Conservation (phyloP, 2,797 vertebrate genomes). For the Vireo griseus region DNA sequence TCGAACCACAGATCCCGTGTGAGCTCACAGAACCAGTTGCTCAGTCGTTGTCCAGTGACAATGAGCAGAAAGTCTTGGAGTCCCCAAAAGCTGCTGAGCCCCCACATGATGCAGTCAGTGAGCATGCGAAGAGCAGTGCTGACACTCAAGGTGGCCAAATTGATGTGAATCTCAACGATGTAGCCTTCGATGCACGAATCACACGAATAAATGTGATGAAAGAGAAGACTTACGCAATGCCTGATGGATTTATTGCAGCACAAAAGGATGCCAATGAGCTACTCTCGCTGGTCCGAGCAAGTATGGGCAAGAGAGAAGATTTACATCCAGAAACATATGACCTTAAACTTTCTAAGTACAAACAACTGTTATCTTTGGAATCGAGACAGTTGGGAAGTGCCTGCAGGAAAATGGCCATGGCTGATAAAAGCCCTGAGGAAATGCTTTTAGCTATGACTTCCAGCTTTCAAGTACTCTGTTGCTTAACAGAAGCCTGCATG, state of each 20-base stretch:
- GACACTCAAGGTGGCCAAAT: constrained; percentile 54
- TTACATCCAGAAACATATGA: constrained; percentile 70
- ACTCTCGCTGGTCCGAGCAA: constrained; percentile 82
- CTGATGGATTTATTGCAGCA: constrained; percentile 86
- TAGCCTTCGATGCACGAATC: constrained; percentile 82
- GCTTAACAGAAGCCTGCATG: constrained; percentile 92
- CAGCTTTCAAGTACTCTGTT: constrained; percentile 94
- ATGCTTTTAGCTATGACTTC: constrained; percentile 89
- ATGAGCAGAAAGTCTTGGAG: constrained; percentile 53
- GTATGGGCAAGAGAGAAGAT: constrained; percentile 74
- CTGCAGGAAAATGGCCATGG: constrained; percentile 88
- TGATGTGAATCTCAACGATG: constrained; percentile 67
- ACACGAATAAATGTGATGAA: constrained; percentile 84
- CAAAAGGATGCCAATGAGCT: constrained; percentile 91
- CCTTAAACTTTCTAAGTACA: constrained; percentile 80
- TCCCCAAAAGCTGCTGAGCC: constrained; percentile 16
- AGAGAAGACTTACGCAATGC: constrained; percentile 87
- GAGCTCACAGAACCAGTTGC: constrained; percentile 35
- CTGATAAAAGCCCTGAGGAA: constrained; percentile 89
- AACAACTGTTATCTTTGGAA: constrained; percentile 86
- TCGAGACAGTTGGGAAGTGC: constrained; percentile 87
- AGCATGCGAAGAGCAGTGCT: constrained; percentile 61
- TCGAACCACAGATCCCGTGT: constrained; percentile 36
- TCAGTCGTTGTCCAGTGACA: constrained; percentile 6
- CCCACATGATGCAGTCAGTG: constrained; percentile 51